Base-by-base conservation (phyloP, 2,113 vertebrate species). In the Phaethornis superciliosus region DNA sequence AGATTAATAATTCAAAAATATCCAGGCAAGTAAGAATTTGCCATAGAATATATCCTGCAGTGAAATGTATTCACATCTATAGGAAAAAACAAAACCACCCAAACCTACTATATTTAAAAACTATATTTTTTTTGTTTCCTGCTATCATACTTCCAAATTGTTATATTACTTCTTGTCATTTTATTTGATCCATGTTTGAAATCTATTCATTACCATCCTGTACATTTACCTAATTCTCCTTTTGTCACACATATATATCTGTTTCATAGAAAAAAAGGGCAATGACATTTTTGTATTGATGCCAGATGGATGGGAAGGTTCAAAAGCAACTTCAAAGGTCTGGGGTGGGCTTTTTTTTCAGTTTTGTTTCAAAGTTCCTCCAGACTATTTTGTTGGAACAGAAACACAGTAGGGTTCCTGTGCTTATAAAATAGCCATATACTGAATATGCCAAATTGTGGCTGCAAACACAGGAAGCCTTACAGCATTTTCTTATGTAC, bases 261-360 rank as follows among this genome's bases (percentile, higher is more conserved):
- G 10, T 70, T 51, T 74, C 70, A 27, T 2, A 59, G 21, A 19
- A 83, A 93, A 78, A 7, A 12, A 71, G 30, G 22, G 19, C 9
- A 52, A 42, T 12, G 77, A 2, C 6, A 63, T 67, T 15, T 4
- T 9, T 3, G 1, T 24, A 37, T 63, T 86, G 46, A 26, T 92
- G 18, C 12, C 47, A 92, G 60, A 28, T 92, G 44, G 3, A 24
- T 90, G 33, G 28, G 10, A 49, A 78, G 32, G 32, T 81, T 93
- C 55, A 81, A 93, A 93, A 60, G 60, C 16, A 37, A 10, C 64
- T 96, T 96, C 71, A 94, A 85, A 95, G 64, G 56, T 77, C 12
- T 65, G 18, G 9, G 3, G 8, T 55, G 8, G 6, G 0, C n/a
- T 56, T 32, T 10, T 10, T 23, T 10, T 10, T 46, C 12, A 49